phyloP scores from a whole-genome alignment of 1,140 invertebrate genomes.

The Zaprionus gabonicus region DNA sequence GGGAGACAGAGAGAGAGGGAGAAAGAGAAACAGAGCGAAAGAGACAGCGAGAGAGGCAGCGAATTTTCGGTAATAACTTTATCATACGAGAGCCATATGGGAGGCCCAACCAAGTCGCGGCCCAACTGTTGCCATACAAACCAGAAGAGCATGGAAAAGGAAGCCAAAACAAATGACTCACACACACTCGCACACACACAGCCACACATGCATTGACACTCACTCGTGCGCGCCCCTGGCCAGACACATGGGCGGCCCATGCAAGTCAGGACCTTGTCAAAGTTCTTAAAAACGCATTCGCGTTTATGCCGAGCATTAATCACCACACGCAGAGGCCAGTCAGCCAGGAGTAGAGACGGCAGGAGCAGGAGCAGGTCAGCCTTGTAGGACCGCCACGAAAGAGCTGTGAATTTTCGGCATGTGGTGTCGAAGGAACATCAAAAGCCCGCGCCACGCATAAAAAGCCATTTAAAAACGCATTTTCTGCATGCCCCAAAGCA shows the following conservation, averaged over 20 bases:
- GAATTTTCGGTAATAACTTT: constrained; percentile 77
- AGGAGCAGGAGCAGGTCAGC: not conserved
- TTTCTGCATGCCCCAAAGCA: constrained; percentile 63
- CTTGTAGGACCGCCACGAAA: constrained; percentile 43
- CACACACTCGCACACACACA: not conserved
- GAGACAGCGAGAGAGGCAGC: constrained; percentile 23
- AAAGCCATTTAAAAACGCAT: constrained; percentile 84
- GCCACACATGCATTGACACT: not conserved
- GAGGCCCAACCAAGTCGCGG: constrained; percentile 41
- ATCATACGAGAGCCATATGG: constrained; percentile 69
- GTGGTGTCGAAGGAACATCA: constrained; percentile 72
- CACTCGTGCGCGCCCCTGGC: not conserved
- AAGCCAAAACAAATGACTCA: constrained; percentile 57
- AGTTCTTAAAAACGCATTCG: constrained; percentile 78
- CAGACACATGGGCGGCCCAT: constrained; percentile 59
- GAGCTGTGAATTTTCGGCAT: constrained; percentile 80
- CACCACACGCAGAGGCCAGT: constrained; percentile 32
- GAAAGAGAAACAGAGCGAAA: constrained; percentile 14
- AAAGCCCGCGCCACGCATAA: constrained; percentile 81
- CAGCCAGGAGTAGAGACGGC: not conserved
- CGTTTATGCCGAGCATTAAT: constrained; percentile 81
- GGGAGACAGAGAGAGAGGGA: constrained; percentile 39
- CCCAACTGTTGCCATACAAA: constrained; percentile 61
- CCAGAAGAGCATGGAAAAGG: constrained; percentile 32
- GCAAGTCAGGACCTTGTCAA: constrained; percentile 80